phyloP scores from a whole-genome alignment of 1,140 invertebrate genomes.

The Argopecten irradians region DNA sequence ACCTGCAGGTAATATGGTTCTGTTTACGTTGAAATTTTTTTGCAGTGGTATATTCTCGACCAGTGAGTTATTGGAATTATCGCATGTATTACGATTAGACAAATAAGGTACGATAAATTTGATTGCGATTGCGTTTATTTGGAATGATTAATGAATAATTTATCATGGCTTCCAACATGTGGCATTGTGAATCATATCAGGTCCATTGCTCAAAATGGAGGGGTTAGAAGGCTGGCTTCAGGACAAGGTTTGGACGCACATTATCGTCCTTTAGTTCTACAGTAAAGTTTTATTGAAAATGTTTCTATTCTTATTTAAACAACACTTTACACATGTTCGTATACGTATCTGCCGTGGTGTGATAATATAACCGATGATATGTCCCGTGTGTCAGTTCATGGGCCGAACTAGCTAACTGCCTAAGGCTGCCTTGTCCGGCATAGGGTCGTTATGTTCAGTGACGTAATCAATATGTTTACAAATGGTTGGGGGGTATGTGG shows the following conservation, averaged over 20 bases:
- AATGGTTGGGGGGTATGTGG: neutral
- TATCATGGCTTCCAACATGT: slow-evolving; percentile 12
- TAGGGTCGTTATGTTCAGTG: neutral
- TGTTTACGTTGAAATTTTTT: neutral
- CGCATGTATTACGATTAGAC: neutral
- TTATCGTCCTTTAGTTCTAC: no score
- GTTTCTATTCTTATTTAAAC: neutral
- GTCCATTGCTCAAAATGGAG: slow-evolving; percentile 3
- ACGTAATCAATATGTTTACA: slow-evolving; percentile 18
- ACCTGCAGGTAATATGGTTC: slow-evolving; percentile 20
- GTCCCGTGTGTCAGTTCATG: neutral
- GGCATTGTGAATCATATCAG: neutral
- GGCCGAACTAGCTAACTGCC: no score
- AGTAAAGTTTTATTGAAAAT: neutral
- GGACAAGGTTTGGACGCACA: neutral
- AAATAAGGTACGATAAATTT: neutral
- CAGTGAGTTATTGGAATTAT: neutral
- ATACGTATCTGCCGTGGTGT: no score
- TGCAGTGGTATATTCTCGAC: neutral
- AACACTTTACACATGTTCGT: no score
- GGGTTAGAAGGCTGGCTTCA: neutral
- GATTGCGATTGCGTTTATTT: neutral
- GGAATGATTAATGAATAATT: neutral
- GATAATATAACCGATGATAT: neutral
- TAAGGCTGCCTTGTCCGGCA: neutral